Evolutionary conservation across 2,797 vertebrate genomes (phyloP), one percentile per base, ranked within the genome.

Genomic region (Chaetophractus vellerosus): DNA sequence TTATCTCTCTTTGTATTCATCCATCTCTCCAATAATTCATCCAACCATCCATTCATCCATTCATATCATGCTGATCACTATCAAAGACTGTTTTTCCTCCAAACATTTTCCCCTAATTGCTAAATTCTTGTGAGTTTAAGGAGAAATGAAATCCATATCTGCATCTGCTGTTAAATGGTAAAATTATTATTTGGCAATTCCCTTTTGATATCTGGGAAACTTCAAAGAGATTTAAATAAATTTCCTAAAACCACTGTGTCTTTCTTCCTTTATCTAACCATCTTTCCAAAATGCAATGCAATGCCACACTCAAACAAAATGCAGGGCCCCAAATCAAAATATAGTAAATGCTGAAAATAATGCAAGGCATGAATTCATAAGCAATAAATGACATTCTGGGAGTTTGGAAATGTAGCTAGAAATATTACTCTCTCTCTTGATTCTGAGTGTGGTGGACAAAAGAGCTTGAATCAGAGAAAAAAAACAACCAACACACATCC

Each of bases 191-290:
- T 90, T 89, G 82, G 63, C 55, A 92, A 93, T 90, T 95, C 64
- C 1, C 33, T 59, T 75, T 74, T 41, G 90, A 88, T 52, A 3
- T 26, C 15, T 52, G 88, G 11, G 15, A 55, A 8, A 74, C 79
- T 97, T 63, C 38, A 24, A n/a, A 85, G 19, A 89, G 74, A 83
- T 83, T 78, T 81, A 78, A 90, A 94, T 84, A 88, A 41, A 93
- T 74, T 85, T 36, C 55, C 12, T 82, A 72, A 88, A 93, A 66
- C 6, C 6, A 61, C 0, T 19, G 9, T 48, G 15, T 59, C 83
- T 61, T 45, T 61, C 50, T 76, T 71, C 71, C 57, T 78, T 93
- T 24, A 33, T 19, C 90, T 75, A 84, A 45, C 36, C 52, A 85
- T 9, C 45, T 91, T 88, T 79, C 72, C 68, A 33, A n/a, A 84